Evolutionary conservation across 2,113 vertebrate species (phyloP), one percentile per base, ranked within the genome.

Genomic region (Craseonycteris thonglongyai): DNA sequence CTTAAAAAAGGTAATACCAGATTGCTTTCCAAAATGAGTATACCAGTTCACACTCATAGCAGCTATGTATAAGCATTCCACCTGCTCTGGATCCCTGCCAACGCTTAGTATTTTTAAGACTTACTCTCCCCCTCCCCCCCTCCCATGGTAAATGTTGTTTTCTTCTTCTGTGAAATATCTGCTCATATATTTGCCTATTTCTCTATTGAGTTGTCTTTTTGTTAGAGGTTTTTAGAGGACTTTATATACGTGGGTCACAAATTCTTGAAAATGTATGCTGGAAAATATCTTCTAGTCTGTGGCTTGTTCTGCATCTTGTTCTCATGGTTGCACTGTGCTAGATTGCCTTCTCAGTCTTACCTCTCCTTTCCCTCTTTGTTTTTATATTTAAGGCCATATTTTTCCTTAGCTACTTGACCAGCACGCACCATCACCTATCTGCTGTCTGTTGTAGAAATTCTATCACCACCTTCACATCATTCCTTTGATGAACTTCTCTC

Each of bases 101-200:
- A 33, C 7, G 4, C 16, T n/a, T 21, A 22, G 33, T 40, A 81
- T 69, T 93, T 91, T 81, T 33, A 91, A 74, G 21, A 9, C 4
- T 8, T 80, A 24, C 35, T 59, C 54, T 88, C n/a, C 22, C n/a
- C n/a, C n/a, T n/a, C n/a, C n/a, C n/a, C n/a, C n/a, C n/a, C n/a
- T 85, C 75, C 42, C 21, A 2, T 35, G 9, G 1, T 79, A 22
- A 90, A 65, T 88, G 11, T 24, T 18, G n/a, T 51, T 47, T 91
- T 74, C 15, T 72, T 79, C 12, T 81, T 38, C 42, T 59, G 6
- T 69, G 40, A 87, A 90, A 87, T 45, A 11, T 1, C 22, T 56
- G 12, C 11, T 76, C 45, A 58, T 59, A 69, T 49, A 76, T 72
- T 88, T 82, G 24, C 5, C 54, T 72, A 8, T 72, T 96, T 92